Evolutionary conservation across 2,113 vertebrate genomes (phyloP), one percentile per base, ranked within the genome.

Genomic region (Brachypteracias leptosomus): DNA sequence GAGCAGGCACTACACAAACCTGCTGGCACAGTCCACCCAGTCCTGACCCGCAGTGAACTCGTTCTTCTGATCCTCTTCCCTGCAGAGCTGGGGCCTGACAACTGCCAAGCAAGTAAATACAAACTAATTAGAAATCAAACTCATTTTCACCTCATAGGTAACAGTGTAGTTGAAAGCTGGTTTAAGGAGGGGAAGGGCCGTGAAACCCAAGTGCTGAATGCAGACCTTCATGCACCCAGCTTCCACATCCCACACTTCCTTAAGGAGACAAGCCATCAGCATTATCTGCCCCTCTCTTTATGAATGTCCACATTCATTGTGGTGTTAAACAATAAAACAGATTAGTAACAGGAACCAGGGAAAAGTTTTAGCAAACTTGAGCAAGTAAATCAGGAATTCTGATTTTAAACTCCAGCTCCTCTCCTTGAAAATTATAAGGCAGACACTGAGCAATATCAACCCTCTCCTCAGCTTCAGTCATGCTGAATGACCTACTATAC

Each of bases 241-340:
- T 24, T 29, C 65, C 42, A 4, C 16, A 31, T 11, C 9, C 57
- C 1, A 0, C 8, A 4, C 20, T 11, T 61, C 24, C 52, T 21
- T 7, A 33, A 10, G 36, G 1, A 0, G n/a, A 24, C 13, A 7
- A 8, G 12, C 1, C 25, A 31, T 2, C 52, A 10, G 68, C 2
- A 0, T 5, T 33, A 55, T 4, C 54, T 40, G 33, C 13, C 19
- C 24, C 14, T 54, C 46, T 38, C 61, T n/a, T 35, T 51, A 46
- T 10, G 4, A 42, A 35, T 7, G 16, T 20, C 26, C 4, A 2
- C 3, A 3, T 2, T 59, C 77, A 13, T 24, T 10, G 38, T 3
- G 28, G 28, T 24, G 20, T 29, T 12, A 51, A n/a, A 19, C 29
- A 47, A 17, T 3, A 13, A 66, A 46, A 82, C 17, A 35, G 7